Evolutionary conservation across 2,888 invertebrate species (phyloP), one percentile per base, ranked within the genome.

Genomic region (Agonopterix alstromeriana): DNA sequence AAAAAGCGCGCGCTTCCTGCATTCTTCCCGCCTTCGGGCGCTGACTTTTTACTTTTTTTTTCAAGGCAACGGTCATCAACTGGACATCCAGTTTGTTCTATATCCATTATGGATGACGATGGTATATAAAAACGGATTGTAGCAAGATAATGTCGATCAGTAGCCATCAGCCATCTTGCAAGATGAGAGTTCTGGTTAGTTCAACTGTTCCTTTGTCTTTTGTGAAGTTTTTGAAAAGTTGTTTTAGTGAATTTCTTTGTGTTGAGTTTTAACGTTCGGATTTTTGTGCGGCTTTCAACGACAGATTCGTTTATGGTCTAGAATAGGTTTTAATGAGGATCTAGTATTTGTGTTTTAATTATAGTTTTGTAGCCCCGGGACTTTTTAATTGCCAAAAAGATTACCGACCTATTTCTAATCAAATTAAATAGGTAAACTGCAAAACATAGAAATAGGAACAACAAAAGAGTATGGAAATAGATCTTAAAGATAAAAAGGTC

Each of bases 101-200:
- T 65, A 69, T 70, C 53, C 49, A 58, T 63, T 65, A 55, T 62
- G 60, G 58, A 64, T 57, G 60, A 60, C 55, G 56, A 50, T 50
- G 49, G 57, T 27, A 74, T 85, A 86, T 86, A 86, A 78, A 85
- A 78, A 78, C 70, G 47, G 71, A 57, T 53, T 53, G 68, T 54
- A 46, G 41, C 55, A 53, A 60, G 71, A 68, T 71, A 74, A 58
- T 55, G 51, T 53, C 60, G 69, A 72, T 81, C 84, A 86, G 83
- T 85, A 83, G 82, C 75, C 77, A 70, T 77, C 81, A 55, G 60
- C 65, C 62, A 65, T 66, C 70, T 63, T 57, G 63, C 79, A 79
- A 66, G 77, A 86, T 86, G 85, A 78, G 81, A 83, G 76, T 84
- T 75, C 83, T 86, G 85, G 85, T 86, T 58, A 77, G 85, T 83